phyloP scores from a whole-genome alignment of 1,140 invertebrate genomes.

The Acromyrmex echinatior region DNA sequence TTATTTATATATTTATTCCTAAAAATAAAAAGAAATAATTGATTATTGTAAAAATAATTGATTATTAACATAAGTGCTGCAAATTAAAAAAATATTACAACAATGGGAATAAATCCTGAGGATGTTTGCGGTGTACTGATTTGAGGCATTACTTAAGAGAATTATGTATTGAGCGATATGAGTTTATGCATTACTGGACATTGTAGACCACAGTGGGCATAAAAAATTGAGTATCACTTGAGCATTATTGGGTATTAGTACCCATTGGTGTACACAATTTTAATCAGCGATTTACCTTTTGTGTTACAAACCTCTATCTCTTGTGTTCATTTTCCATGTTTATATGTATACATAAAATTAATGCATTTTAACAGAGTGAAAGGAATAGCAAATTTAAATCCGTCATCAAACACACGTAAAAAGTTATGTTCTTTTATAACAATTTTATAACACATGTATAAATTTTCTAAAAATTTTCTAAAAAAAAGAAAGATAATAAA shows the following conservation, averaged over 20 bases:
- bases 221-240: too few species aligned
- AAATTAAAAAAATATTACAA: constrained; percentile 13
- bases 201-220: too few species aligned
- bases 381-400: not conserved
- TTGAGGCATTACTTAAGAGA: too few species aligned
- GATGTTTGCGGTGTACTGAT: too few species aligned
- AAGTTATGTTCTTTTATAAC: not conserved
- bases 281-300: too few species aligned
- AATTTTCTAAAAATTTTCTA: not conserved
- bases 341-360: constrained; percentile 10
- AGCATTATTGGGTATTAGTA: too few species aligned
- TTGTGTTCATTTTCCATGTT: not conserved
- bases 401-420: not conserved
- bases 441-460: not conserved
- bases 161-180: too few species aligned
- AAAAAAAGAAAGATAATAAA: not conserved
- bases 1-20: not conserved
- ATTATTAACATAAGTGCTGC: not conserved
- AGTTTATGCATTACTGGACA: too few species aligned
- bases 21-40: not conserved
- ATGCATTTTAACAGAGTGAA: constrained; percentile 6
- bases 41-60: too few species aligned
- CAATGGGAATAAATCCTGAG: too few species aligned
- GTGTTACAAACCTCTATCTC: not conserved
- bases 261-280: too few species aligned